phyloP scores from a whole-genome alignment of 2,113 vertebrate species.

The Elanus axillaris region DNA sequence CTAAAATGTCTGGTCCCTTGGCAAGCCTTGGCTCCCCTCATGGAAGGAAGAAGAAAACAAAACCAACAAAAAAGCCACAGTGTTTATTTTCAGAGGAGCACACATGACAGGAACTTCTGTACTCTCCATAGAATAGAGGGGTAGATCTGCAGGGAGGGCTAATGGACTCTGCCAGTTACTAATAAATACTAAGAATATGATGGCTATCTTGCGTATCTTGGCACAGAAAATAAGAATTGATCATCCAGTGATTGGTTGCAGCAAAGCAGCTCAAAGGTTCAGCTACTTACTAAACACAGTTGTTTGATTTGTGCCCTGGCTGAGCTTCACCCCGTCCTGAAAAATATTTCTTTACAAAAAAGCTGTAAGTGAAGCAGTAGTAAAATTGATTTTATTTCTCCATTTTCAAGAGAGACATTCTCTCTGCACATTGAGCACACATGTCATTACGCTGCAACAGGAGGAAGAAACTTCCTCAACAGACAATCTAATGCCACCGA shows the following conservation, averaged over 20 bases:
- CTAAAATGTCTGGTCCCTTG: background rate
- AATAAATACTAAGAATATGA: background rate
- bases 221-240: background rate
- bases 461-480: background rate
- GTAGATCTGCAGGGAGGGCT: background rate
- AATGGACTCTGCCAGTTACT: background rate
- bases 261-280: background rate
- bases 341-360: background rate
- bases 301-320: background rate
- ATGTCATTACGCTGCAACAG: background rate
- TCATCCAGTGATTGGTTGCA: background rate
- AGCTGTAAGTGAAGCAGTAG: background rate
- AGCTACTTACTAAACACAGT: background rate
- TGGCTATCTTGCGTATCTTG: background rate
- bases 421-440: background rate
- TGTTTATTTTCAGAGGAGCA: background rate
- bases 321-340: background rate
- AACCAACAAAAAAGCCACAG: background rate
- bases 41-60: background rate
- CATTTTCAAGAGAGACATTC: background rate
- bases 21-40: background rate
- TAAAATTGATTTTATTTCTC: background rate
- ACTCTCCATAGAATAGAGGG: rapidly evolving
- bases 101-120: background rate
- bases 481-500: background rate